phyloP scores from a whole-genome alignment of 2,888 invertebrate species.

The Eulithis testata region DNA sequence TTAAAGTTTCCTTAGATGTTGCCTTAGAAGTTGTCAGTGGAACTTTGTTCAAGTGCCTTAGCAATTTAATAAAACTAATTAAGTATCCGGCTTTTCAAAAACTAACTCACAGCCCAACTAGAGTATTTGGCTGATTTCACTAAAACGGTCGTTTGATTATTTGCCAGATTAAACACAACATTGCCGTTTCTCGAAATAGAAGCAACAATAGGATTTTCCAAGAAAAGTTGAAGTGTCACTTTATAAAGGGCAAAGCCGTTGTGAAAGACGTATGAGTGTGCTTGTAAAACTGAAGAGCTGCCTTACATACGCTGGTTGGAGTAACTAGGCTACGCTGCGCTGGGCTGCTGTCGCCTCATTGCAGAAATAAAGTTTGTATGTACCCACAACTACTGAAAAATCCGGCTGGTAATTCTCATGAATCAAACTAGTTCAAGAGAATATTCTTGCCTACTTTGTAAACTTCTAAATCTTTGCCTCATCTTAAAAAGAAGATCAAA shows the following conservation, averaged over 20 bases:
- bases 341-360: too few relatives aligned
- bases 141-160: slow-evolving; percentile 36
- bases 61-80: background rate
- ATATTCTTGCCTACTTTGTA: too few relatives aligned
- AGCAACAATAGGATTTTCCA: slow-evolving; percentile 21
- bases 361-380: too few relatives aligned
- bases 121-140: slow-evolving; percentile 34
- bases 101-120: slow-evolving; percentile 9
- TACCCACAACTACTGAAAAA: too few relatives aligned
- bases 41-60: too few relatives aligned
- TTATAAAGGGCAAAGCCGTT: slow-evolving; percentile 6
- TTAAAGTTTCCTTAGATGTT: too few relatives aligned
- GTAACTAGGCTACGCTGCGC: too few relatives aligned
- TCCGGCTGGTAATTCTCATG: too few relatives aligned
- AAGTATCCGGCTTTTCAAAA: slow-evolving; percentile 17
- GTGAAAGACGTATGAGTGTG: slow-evolving; percentile 17
- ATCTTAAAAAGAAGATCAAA: too few relatives aligned
- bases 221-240: slow-evolving; percentile 24
- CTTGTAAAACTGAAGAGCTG: slow-evolving; percentile 11
- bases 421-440: too few relatives aligned
- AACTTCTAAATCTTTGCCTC: too few relatives aligned
- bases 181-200: slow-evolving; percentile 25
- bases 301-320: background rate
- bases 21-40: too few relatives aligned
- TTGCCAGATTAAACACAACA: slow-evolving; percentile 36